Conservation (phyloP, 1,140 invertebrate genomes). For the Ceratina calcarata region DNA sequence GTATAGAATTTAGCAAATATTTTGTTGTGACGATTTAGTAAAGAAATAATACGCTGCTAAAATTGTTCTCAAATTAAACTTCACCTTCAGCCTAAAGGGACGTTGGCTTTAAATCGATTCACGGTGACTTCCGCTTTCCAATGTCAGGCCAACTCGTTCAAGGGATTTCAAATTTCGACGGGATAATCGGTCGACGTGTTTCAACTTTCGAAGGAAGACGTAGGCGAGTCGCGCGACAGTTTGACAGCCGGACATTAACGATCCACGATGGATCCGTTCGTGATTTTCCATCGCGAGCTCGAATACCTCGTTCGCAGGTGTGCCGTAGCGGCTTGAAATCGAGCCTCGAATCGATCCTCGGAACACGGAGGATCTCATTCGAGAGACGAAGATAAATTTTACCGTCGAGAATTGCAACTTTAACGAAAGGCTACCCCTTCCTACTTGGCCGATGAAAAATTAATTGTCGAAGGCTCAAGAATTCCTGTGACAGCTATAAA, state of each 20-base stretch:
- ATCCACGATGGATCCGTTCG: slow-evolving; percentile 62
- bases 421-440: slow-evolving; percentile 7
- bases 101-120: neutral
- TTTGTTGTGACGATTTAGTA: too few relatives aligned
- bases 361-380: slow-evolving; percentile 8
- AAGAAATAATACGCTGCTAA: too few relatives aligned
- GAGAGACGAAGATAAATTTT: slow-evolving; percentile 41
- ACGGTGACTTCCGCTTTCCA: neutral
- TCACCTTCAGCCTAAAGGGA: neutral
- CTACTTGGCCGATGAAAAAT: slow-evolving; percentile 8
- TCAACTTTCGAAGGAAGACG: slow-evolving; percentile 60
- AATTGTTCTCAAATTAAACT: too few relatives aligned
- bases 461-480: neutral
- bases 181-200: slow-evolving; percentile 43
- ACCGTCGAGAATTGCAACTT: slow-evolving; percentile 2
- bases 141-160: neutral
- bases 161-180: slow-evolving; percentile 21
- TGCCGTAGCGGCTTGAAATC: slow-evolving; percentile 27
- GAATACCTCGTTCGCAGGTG: slow-evolving; percentile 58
- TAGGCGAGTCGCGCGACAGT: slow-evolving; percentile 61
- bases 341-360: slow-evolving; percentile 55
- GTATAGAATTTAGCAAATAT: too few relatives aligned
- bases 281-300: slow-evolving; percentile 61
- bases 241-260: slow-evolving; percentile 67
- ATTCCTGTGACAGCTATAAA: neutral